Evolutionary conservation across 2,113 vertebrate species (phyloP).

Genomic region (Ctenodactylus gundi): DNA sequence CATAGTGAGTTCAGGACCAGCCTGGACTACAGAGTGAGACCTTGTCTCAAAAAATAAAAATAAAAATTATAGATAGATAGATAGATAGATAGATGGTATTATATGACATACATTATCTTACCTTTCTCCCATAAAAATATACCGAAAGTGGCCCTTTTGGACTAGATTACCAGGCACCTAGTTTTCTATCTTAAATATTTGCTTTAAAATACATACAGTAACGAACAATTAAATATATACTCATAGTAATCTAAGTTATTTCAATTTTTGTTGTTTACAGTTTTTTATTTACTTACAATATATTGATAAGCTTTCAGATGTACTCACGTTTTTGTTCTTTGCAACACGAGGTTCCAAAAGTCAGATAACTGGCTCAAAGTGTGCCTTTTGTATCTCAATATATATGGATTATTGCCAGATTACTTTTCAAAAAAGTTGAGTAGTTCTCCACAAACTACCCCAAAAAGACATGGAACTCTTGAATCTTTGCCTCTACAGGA

Average conservation of each 20-base stretch:
- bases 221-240: background rate
- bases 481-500: background rate
- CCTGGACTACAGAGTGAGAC: too few relatives aligned
- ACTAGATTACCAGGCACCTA: background rate
- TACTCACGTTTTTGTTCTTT: background rate
- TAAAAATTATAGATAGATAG: too few relatives aligned
- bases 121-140: slow-evolving; percentile 11
- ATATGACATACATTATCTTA: background rate
- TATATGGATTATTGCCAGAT: background rate
- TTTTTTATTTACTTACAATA: background rate
- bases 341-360: background rate
- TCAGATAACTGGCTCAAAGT: background rate
- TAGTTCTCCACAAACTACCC: background rate
- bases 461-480: background rate
- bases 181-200: background rate
- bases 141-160: background rate
- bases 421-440: background rate
- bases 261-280: background rate
- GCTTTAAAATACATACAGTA: background rate
- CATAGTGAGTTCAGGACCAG: too few relatives aligned
- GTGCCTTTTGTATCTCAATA: background rate
- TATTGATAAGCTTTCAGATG: background rate
- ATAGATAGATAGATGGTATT: too few relatives aligned
- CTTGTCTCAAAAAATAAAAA: too few relatives aligned
- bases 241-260: background rate